Percentiles rank a stretch among this genome's conserved stretches.
These are phyloP conservation scores for Microcebus lehilahytsara DNA, from an alignment of 2,113 vertebrate genomes.

Conservation along the genomic window DNA sequence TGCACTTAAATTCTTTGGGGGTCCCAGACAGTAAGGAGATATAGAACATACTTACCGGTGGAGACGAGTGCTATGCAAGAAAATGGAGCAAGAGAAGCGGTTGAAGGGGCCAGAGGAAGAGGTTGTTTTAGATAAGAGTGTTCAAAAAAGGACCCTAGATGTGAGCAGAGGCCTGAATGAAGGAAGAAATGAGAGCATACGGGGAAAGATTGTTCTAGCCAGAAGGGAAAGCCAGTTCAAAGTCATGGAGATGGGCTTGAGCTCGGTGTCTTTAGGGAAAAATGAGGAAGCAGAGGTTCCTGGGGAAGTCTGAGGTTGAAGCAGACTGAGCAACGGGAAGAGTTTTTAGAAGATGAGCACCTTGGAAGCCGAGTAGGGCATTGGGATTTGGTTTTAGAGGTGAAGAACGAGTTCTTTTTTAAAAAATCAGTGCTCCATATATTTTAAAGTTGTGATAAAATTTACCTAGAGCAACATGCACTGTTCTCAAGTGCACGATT, in stretches of 20 bases:
- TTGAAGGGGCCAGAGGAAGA: neutral
- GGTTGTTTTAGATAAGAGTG: neutral
- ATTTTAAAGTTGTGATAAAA: neutral
- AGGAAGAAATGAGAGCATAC: neutral
- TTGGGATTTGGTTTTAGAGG: neutral
- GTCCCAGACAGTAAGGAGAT: neutral
- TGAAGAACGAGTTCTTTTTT: too few species aligned
- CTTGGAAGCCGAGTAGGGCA: neutral
- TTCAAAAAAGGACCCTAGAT: neutral
- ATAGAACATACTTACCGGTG: neutral
- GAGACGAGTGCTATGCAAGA: neutral
- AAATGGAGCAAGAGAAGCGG: neutral
- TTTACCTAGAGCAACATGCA: neutral
- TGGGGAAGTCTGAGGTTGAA: neutral
- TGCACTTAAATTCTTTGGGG: neutral
- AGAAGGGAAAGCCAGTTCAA: neutral
- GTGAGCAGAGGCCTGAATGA: neutral
- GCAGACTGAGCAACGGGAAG: neutral
- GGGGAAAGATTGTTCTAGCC: neutral
- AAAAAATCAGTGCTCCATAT: neutral
- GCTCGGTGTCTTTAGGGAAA: neutral
- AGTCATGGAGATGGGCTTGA: neutral
- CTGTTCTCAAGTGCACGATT: too few species aligned
- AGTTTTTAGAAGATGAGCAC: rapidly evolving
- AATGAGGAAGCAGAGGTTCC: neutral